Percentiles rank a stretch among this genome's conserved stretches.
phyloP scores from a whole-genome alignment of 2,888 invertebrate genomes.

The Petrophora chlorosata region DNA sequence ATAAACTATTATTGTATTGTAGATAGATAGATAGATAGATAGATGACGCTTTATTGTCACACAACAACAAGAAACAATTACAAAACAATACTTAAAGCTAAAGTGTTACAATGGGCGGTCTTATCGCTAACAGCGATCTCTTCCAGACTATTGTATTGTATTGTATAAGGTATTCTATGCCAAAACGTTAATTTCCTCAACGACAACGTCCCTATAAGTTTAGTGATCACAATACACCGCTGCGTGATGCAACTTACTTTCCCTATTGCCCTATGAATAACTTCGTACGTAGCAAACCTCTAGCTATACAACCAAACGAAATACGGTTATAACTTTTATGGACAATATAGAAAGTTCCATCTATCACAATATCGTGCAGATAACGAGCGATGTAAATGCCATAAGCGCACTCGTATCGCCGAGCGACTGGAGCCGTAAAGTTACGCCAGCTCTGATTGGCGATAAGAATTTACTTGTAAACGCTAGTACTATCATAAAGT shows the following conservation, averaged over 20 bases:
- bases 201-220: background rate
- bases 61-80: too few relatives aligned
- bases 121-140: too few relatives aligned
- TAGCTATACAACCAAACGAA: conserved; percentile 16
- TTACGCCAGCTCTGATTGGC: conserved; percentile 41
- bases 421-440: conserved; percentile 39
- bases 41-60: too few relatives aligned
- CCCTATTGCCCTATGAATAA: conserved; percentile 9
- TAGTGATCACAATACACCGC: background rate
- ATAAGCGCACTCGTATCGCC: conserved; percentile 32
- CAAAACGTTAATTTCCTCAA: too few relatives aligned
- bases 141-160: too few relatives aligned
- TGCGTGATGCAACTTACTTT: conserved; percentile 7
- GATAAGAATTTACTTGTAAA: conserved; percentile 50
- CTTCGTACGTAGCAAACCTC: conserved; percentile 9
- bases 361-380: conserved; percentile 42
- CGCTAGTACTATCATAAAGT: conserved; percentile 26
- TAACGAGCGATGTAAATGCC: conserved; percentile 38
- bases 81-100: too few relatives aligned
- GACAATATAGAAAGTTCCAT: conserved; percentile 34
- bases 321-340: conserved; percentile 34
- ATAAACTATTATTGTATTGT: too few relatives aligned
- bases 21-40: too few relatives aligned
- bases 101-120: too few relatives aligned
- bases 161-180: too few relatives aligned